Evolutionary conservation across 2,113 vertebrate genomes (phyloP).

Genomic region (Todiramphus saurophagus): DNA sequence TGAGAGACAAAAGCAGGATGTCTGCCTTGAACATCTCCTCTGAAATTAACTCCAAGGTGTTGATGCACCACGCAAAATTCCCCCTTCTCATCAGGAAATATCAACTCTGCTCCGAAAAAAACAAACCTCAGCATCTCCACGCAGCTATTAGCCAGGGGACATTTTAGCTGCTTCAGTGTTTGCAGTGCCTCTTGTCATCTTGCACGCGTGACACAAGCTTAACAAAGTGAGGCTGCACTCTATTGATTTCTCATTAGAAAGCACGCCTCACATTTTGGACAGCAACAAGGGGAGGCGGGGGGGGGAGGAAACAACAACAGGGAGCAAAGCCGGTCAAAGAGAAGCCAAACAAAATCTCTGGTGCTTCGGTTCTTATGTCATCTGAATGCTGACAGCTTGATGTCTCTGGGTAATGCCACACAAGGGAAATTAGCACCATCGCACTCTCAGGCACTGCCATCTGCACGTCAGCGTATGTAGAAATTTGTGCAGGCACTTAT

Average conservation of each 20-base stretch:
- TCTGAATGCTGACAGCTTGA: conserved; percentile 53
- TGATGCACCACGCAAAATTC: neutral
- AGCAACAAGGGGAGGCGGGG: neutral
- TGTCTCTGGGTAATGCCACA: conserved; percentile 48
- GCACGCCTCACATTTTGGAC: neutral
- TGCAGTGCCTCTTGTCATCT: neutral
- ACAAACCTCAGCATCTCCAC: neutral
- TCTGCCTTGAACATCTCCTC: neutral
- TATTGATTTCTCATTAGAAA: conserved; percentile 1
- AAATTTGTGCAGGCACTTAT: neutral
- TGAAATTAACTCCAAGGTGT: neutral
- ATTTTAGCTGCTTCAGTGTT: neutral
- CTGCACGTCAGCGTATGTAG: conserved; percentile 35
- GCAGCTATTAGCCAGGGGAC: neutral
- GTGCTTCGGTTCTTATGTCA: neutral
- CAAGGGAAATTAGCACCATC: conserved; percentile 62
- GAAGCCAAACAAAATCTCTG: neutral
- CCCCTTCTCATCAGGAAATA: neutral
- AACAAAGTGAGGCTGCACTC: neutral
- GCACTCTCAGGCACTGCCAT: conserved; percentile 59
- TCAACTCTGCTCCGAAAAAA: neutral
- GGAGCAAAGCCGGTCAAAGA: neutral
- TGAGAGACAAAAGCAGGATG: neutral
- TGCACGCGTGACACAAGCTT: neutral
- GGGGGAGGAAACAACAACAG: neutral